Evolutionary conservation across 2,113 vertebrate genomes (phyloP), one percentile per base, ranked within the genome.

Genomic region (Xyliphius kryptos): DNA sequence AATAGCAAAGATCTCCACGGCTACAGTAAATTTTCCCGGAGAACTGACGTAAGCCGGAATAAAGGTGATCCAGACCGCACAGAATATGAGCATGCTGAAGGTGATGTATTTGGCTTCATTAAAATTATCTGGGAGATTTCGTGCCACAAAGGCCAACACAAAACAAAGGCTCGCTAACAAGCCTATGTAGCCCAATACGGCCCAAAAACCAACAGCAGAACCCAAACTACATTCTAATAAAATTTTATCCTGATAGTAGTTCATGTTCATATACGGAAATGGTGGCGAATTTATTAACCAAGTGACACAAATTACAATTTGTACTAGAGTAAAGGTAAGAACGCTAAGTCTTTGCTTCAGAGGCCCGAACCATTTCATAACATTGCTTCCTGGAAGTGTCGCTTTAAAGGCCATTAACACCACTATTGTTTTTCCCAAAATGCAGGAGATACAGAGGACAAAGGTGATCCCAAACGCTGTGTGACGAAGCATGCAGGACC

Each of bases 81-180:
- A 87, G 69, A 87, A 87, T 64, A 83, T 86, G 52, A 88, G 16
- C 84, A 88, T 88, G 65, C 87, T 88, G 57, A 88, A 89, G 6
- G 85, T 86, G 70, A 89, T 86, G 1, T 80, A 71, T 69, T 86
- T 87, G 11, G 85, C 85, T 57, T 89, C 83, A 46, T 89, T 89
- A 32, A 88, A 88, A 54, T 84, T 77, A 69, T 87, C 78, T 1
- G 87, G 87, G 2, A 89, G 63, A 41, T 83, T 88, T 4, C 86
- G 68, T 8, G 77, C 76, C 44, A 89, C 26, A 75, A 86, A 87
- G 49, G 87, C 84, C 6, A 89, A 64, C 3, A 82, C 9, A 57
- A 87, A 87, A 67, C 85, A 88, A 0, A 85, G 10, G 0, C 75
- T 0, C 64, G 85, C 77, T 6, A 88, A 61, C 9, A 85, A 32